phyloP scores from a whole-genome alignment of 2,888 invertebrate species.

The Meteorus colon region DNA sequence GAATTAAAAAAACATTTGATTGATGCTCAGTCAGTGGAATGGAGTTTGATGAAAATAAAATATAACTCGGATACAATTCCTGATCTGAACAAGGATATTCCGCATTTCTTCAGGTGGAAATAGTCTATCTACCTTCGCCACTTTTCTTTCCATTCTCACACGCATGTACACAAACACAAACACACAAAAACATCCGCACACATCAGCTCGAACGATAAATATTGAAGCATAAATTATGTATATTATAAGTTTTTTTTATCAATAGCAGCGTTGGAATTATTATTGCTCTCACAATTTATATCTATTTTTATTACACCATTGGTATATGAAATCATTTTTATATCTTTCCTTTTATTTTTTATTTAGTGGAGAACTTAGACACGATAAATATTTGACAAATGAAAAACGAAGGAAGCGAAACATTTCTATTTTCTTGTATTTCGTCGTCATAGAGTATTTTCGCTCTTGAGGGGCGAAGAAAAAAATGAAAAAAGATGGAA shows the following conservation, averaged over 20 bases:
- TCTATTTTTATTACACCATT: not conserved
- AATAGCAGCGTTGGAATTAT: not conserved
- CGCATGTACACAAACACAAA: too few relatives aligned
- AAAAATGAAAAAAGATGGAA: not conserved
- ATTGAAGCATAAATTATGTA: not conserved
- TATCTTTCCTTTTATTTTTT: not conserved
- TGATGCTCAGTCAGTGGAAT: not conserved
- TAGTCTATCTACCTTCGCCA: conserved; percentile 4
- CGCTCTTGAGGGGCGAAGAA: too few relatives aligned
- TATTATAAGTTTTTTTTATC: not conserved
- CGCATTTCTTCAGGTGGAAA: not conserved
- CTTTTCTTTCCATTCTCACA: not conserved
- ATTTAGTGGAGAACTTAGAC: not conserved
- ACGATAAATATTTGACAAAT: not conserved
- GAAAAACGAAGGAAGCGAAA: not conserved
- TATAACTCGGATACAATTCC: not conserved
- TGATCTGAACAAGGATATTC: not conserved
- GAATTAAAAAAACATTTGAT: not conserved
- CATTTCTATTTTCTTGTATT: not conserved
- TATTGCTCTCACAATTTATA: not conserved
- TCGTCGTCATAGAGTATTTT: not conserved
- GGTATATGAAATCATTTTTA: not conserved
- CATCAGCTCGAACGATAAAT: not conserved
- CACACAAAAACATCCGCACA: not conserved
- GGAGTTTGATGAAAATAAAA: not conserved